Conservation (phyloP, 2,888 invertebrate genomes). For the Mystacides longicornis region DNA sequence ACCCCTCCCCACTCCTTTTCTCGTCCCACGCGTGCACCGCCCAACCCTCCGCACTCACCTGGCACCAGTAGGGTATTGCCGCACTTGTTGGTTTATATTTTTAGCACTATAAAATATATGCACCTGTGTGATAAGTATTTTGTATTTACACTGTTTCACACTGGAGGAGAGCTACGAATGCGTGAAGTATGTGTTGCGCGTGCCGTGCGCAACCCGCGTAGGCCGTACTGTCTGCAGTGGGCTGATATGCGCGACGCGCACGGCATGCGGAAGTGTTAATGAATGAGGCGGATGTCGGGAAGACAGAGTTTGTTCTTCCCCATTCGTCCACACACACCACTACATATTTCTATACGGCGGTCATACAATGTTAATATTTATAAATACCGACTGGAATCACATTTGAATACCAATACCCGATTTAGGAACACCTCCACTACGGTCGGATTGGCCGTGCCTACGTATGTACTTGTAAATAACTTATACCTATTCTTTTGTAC, state of each 20-base stretch:
- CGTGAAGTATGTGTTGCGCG: constrained; percentile 4
- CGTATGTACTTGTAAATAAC: constrained; percentile 16
- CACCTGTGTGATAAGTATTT: constrained; percentile 12
- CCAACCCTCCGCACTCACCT: constrained; percentile 13
- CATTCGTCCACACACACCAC: background rate
- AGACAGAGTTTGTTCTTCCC: background rate
- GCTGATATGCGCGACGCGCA: constrained; percentile 28
- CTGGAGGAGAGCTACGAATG: constrained; percentile 4
- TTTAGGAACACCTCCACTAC: constrained; percentile 27
- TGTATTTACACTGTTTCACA: constrained; percentile 4
- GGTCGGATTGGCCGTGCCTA: constrained; percentile 26
- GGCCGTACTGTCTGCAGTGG: constrained; percentile 32
- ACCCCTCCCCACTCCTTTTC: constrained; percentile 34
- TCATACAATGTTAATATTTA: constrained; percentile 15
- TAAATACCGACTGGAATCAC: constrained; percentile 37
- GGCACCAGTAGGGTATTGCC: constrained; percentile 44
- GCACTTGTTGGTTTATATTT: constrained; percentile 24
- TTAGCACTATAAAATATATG: constrained; percentile 21
- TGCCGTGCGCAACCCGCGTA: constrained; percentile 7
- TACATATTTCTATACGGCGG: constrained; percentile 15
- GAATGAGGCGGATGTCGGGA: constrained; percentile 38
- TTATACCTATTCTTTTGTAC: constrained; percentile 21
- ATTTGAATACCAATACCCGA: constrained; percentile 66
- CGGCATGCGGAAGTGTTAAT: constrained; percentile 26
- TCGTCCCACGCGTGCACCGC: constrained; percentile 9